These are phyloP conservation scores for Melozone crissalis DNA, from an alignment of 2,113 vertebrate species.

Conservation along the genomic window DNA sequence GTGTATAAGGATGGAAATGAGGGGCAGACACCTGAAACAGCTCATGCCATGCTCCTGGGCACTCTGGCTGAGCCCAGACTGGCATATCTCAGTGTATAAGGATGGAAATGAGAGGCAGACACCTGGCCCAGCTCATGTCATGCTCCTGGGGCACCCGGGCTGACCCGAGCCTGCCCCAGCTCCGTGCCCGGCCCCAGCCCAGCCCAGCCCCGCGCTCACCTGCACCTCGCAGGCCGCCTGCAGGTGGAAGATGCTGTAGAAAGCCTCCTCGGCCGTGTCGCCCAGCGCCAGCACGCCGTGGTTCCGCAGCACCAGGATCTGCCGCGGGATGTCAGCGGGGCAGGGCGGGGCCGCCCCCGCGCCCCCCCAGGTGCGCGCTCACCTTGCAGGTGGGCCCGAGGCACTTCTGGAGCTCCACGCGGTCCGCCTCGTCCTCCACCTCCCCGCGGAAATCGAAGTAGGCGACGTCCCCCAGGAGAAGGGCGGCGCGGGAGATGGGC, in stretches of 20 bases:
- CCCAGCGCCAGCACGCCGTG: conserved; percentile 93
- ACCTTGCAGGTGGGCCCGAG: conserved; percentile 97
- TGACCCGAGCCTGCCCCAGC: not conserved
- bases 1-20: too few species aligned
- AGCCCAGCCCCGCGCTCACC: conserved; percentile 60
- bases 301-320: conserved; percentile 96
- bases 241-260: conserved; percentile 93
- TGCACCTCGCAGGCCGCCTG: conserved; percentile 96
- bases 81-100: not conserved
- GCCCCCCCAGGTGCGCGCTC: not conserved
- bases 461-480: conserved; percentile 90
- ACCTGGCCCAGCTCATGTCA: not conserved
- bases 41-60: too few species aligned
- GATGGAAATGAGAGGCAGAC: too few species aligned
- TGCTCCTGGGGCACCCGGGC: not conserved
- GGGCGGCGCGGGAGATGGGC: conserved; percentile 89
- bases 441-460: conserved; percentile 91
- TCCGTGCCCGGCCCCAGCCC: not conserved
- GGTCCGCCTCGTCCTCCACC: conserved; percentile 89
- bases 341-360: rapidly evolving
- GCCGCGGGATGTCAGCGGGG: rapidly evolving
- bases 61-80: too few species aligned
- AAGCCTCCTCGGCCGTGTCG: conserved; percentile 93
- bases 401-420: conserved; percentile 93
- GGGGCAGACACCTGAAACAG: too few species aligned